phyloP scores from a whole-genome alignment of 2,888 invertebrate genomes.

The Notodonta dromedarius region DNA sequence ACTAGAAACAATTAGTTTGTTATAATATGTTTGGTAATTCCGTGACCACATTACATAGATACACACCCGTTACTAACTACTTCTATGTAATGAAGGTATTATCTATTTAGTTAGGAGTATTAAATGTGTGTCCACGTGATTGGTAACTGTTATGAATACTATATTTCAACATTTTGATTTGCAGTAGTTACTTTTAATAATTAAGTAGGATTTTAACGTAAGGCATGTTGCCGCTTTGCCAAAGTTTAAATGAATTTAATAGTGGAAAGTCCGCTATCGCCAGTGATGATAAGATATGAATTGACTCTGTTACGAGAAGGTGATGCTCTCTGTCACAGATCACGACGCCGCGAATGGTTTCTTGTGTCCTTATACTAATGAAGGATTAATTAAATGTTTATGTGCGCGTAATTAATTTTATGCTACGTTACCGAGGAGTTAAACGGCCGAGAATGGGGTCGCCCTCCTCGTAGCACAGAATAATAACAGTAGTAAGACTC shows the following conservation, averaged over 20 bases:
- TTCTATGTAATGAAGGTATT: constrained; percentile 1
- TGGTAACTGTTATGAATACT: constrained; percentile 16
- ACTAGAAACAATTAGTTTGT: neutral
- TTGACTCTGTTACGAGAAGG: constrained; percentile 65
- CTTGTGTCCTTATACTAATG: neutral
- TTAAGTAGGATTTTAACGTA: constrained; percentile 4
- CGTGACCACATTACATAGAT: neutral
- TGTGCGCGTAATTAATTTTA: neutral
- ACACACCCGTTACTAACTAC: neutral
- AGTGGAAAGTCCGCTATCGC: constrained; percentile 64
- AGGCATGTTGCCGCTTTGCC: constrained; percentile 4
- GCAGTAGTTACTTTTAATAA: constrained; percentile 10
- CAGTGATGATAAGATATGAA: constrained; percentile 70
- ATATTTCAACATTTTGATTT: constrained; percentile 12
- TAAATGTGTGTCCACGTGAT: constrained; percentile 6
- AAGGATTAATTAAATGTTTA: neutral
- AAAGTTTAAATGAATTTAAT: constrained; percentile 45
- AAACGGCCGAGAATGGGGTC: neutral
- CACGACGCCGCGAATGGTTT: constrained; percentile 15
- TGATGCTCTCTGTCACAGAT: constrained; percentile 60
- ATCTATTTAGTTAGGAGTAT: constrained; percentile 10
- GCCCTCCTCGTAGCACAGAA: no score
- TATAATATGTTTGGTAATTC: neutral
- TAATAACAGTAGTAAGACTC: no score
- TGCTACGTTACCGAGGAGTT: neutral